Percentiles rank a stretch among this genome's conserved stretches.
phyloP scores from a whole-genome alignment of 2,888 invertebrate species.

The Gerris lacustris region DNA sequence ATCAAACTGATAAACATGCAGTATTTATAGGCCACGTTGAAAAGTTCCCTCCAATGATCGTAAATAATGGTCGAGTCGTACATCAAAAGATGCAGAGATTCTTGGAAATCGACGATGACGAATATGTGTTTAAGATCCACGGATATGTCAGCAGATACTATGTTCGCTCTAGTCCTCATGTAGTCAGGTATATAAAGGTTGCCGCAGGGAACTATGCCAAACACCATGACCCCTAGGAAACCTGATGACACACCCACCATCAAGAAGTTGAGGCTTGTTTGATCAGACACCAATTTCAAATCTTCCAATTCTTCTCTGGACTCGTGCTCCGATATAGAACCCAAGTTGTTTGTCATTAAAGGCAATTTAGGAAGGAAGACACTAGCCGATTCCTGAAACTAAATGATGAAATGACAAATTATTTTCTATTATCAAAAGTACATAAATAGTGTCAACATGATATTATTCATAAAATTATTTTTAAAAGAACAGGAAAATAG shows the following conservation, averaged over 20 bases:
- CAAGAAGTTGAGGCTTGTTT: slow-evolving; percentile 57
- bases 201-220: slow-evolving; percentile 73
- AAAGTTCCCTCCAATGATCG: slow-evolving; percentile 55
- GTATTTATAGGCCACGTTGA: slow-evolving; percentile 59
- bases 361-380: slow-evolving; percentile 41
- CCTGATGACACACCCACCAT: slow-evolving; percentile 66
- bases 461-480: no score
- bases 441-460: no score
- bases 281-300: slow-evolving; percentile 48
- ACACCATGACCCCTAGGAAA: slow-evolving; percentile 59
- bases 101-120: slow-evolving; percentile 45
- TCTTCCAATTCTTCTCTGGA: slow-evolving; percentile 44
- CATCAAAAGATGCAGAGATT: slow-evolving; percentile 39
- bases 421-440: background rate
- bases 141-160: slow-evolving; percentile 54
- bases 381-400: slow-evolving; percentile 35
- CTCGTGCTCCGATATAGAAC: slow-evolving; percentile 33
- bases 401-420: slow-evolving; percentile 14
- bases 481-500: no score
- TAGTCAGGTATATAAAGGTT: slow-evolving; percentile 49
- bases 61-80: slow-evolving; percentile 50
- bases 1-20: slow-evolving; percentile 57
- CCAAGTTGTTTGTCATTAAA: slow-evolving; percentile 38
- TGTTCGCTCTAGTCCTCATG: slow-evolving; percentile 43
- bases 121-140: slow-evolving; percentile 58